These are phyloP conservation scores for Dromas ardeola DNA, from an alignment of 2,113 vertebrate genomes.

Conservation along the genomic window DNA sequence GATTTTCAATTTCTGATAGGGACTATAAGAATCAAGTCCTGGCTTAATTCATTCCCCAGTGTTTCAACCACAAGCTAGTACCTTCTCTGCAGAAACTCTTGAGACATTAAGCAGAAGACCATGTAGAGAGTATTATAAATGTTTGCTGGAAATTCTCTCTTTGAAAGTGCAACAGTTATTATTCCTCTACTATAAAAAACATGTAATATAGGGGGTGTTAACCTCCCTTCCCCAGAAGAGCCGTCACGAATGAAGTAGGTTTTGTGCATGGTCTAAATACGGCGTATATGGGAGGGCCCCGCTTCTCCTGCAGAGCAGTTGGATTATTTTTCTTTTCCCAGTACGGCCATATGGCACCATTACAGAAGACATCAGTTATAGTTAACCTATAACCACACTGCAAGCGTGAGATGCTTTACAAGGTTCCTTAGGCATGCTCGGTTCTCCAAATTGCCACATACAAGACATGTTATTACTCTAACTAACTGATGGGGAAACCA, in stretches of 20 bases:
- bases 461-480: rapidly evolving
- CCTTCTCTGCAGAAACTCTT: not conserved
- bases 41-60: not conserved
- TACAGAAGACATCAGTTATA: not conserved
- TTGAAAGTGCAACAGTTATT: not conserved
- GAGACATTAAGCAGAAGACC: not conserved
- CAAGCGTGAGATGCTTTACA: not conserved
- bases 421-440: rapidly evolving
- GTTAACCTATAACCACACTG: not conserved
- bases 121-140: not conserved
- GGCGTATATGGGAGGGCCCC: rapidly evolving
- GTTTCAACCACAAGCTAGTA: not conserved
- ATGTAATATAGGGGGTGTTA: rapidly evolving
- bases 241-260: not conserved
- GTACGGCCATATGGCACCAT: rapidly evolving
- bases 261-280: not conserved
- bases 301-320: not conserved
- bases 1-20: not conserved
- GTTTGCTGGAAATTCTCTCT: not conserved
- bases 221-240: not conserved
- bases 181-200: not conserved
- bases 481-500: not conserved
- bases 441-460: not conserved
- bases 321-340: not conserved
- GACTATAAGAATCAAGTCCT: not conserved